phyloP scores from a whole-genome alignment of 2,888 invertebrate species.

The Megastigmus dorsalis region DNA sequence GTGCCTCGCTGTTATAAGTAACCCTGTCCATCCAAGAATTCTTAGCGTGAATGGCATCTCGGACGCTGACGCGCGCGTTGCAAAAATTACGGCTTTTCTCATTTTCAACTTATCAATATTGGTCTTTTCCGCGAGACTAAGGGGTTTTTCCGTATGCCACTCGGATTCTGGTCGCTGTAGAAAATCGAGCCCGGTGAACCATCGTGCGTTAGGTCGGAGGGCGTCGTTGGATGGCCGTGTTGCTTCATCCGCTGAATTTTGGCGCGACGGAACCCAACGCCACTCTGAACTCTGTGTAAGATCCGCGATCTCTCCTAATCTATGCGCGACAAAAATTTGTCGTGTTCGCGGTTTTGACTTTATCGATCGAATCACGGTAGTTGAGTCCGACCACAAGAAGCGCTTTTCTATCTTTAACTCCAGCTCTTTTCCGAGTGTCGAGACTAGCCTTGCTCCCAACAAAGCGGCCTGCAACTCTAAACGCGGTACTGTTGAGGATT shows the following conservation, averaged over 20 bases:
- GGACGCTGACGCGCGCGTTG: no score
- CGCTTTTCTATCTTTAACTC: background rate
- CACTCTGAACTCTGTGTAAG: background rate
- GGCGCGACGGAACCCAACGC: background rate
- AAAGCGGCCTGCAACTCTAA: background rate
- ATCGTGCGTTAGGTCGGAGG: background rate
- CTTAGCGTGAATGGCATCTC: no score
- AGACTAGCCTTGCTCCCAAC: background rate
- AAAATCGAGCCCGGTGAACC: background rate
- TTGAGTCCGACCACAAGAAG: constrained; percentile 3
- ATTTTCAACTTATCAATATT: background rate
- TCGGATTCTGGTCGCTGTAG: background rate
- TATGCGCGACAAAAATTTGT: background rate
- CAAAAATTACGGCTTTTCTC: no score
- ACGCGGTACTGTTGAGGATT: background rate
- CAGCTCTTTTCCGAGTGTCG: background rate
- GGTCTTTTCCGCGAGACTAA: no score
- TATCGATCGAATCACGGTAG: background rate
- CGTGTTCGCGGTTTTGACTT: background rate
- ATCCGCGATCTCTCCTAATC: background rate
- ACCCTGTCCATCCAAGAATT: no score
- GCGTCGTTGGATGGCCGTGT: background rate
- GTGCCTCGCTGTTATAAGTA: no score
- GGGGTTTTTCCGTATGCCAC: background rate
- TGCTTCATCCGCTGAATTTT: background rate